Percentiles rank a stretch among this genome's conserved stretches.
phyloP scores from a whole-genome alignment of 2,797 vertebrate genomes.

The Bovichtus variegatus region DNA sequence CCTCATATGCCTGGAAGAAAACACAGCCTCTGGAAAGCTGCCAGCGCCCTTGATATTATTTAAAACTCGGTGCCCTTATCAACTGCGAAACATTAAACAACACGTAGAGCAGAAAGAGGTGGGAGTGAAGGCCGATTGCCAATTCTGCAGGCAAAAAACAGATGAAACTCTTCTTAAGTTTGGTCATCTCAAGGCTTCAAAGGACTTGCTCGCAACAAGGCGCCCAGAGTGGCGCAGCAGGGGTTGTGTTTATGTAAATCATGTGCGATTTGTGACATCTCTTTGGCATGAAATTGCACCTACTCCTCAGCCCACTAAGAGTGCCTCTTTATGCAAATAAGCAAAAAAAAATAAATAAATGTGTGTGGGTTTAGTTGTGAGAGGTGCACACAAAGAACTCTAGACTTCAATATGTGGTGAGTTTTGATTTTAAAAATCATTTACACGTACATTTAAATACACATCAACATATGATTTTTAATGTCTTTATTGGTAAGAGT shows the following conservation, averaged over 20 bases:
- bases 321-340: slow-evolving; percentile 11
- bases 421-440: background rate
- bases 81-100: background rate
- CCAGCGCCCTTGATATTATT: background rate
- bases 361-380: background rate
- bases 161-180: background rate
- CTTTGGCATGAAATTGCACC: slow-evolving; percentile 18
- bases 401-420: background rate
- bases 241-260: slow-evolving; percentile 31
- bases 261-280: slow-evolving; percentile 9
- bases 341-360: background rate
- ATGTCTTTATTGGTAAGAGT: no score
- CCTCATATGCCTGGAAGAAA: background rate
- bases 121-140: background rate
- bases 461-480: background rate
- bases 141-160: background rate
- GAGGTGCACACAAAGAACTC: background rate
- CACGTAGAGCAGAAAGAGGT: background rate
- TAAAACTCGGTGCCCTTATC: background rate
- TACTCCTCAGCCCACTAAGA: slow-evolving; percentile 12
- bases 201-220: slow-evolving; percentile 9
- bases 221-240: slow-evolving; percentile 3
- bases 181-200: slow-evolving; percentile 1
- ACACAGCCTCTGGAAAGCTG: background rate
- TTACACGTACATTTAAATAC: no score